A percentile compares a stretch with the other conserved stretches of the same genome.
Evolutionary conservation across 2,888 invertebrate genomes (phyloP).

Genomic region (Apamea monoglypha): DNA sequence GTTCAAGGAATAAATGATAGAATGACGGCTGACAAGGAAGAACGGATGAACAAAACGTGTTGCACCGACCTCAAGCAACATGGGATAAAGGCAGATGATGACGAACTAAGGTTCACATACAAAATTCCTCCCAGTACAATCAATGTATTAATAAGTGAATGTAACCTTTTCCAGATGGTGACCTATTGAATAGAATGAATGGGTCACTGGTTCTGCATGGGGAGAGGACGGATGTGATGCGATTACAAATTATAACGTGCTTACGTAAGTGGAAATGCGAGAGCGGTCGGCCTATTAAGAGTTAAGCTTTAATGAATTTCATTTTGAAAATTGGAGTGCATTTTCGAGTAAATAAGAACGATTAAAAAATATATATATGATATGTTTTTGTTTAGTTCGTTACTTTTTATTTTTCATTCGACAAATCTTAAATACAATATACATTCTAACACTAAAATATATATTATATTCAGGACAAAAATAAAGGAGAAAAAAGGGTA

Average conservation of each 20-base stretch:
- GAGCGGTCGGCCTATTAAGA: conserved; percentile 1
- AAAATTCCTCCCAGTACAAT: not conserved
- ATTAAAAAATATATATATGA: not conserved
- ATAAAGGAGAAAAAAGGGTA: too few relatives aligned
- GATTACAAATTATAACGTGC: conserved; percentile 21
- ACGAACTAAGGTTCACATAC: not conserved
- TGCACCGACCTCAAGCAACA: too few relatives aligned
- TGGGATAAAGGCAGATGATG: not conserved
- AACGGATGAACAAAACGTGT: not conserved
- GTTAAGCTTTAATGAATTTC: conserved; percentile 1
- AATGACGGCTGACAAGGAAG: not conserved
- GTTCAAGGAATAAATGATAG: not conserved
- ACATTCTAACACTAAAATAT: too few relatives aligned
- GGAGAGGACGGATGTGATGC: conserved; percentile 29
- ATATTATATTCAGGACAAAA: too few relatives aligned
- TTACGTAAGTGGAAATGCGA: conserved; percentile 34
- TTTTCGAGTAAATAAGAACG: not conserved
- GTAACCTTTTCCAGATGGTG: conserved; percentile 29
- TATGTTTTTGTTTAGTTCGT: not conserved
- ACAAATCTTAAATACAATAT: too few relatives aligned
- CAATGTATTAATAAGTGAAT: conserved; percentile 18
- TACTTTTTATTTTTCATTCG: too few relatives aligned
- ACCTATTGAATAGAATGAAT: conserved; percentile 34
- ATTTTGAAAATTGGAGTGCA: not conserved
- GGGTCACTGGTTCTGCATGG: conserved; percentile 39